Base-by-base conservation (phyloP, 2,797 vertebrate species). In the Sylvilagus floridanus region DNA sequence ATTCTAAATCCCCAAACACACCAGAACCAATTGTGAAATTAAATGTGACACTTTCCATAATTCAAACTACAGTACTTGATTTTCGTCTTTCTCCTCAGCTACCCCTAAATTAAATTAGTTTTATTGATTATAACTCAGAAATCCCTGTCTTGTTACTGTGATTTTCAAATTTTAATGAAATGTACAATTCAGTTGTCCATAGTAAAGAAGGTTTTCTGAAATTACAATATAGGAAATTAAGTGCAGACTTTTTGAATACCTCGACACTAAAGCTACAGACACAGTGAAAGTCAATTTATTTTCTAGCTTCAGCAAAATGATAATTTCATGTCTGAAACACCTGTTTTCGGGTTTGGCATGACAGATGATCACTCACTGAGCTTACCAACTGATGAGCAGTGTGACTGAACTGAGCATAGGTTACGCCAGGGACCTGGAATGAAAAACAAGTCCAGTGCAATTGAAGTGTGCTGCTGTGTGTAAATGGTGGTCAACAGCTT, bases 1-100 rank as follows among this genome's bases (percentile, higher is more conserved):
- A 97, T 97, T 97, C 96, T 96, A 97, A 97, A 97, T 97, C 95
- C 92, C 97, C 95, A 95, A 97, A 97, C 96, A 97, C 96, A 97
- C 91, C 97, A 97, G 96, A 97, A 96, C 97, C 96, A 97, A 97
- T 93, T 96, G 95, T 87, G 91, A 97, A 97, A 97, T 97, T 97
- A 97, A 96, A 97, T 97, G 90, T 97, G 97, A 95, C 96, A 96
- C 93, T 97, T 96, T 95, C 89, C 94, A 84, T 97, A 97, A 97
- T 97, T 97, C 89, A 96, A 93, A 90, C 95, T 96, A 95, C 87
- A 96, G 92, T 84, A 94, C 85, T 95, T 93, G 93, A 91, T 96
- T 97, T 96, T 95, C 30, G 7, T 93, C 93, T 95, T 96, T 97
- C 94, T 97, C 94, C 72, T 97, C 95, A 91, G 95, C 76, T 95